Evolutionary conservation across 2,888 invertebrate genomes (phyloP).

Genomic region (Scaptomyza parva): DNA sequence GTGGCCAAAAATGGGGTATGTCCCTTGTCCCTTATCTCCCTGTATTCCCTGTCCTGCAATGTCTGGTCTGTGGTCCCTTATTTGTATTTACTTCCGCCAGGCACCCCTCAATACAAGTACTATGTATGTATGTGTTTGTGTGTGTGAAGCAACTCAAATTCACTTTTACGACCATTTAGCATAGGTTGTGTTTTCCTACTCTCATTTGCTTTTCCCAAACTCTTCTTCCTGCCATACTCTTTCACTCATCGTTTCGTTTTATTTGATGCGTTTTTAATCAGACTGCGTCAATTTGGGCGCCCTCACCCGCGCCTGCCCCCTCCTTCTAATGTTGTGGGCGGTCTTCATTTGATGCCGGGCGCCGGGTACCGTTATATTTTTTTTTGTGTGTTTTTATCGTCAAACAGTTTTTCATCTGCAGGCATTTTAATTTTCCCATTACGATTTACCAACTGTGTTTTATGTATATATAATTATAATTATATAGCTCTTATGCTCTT

Average conservation of each 20-base stretch:
- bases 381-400: neutral
- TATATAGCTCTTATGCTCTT: constrained; percentile 1
- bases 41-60: constrained; percentile 28
- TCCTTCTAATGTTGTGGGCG: constrained; percentile 51
- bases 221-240: neutral
- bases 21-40: constrained; percentile 29
- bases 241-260: constrained; percentile 41
- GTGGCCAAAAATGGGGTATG: constrained; percentile 46
- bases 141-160: constrained; percentile 44
- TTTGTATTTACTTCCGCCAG: constrained; percentile 60
- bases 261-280: constrained; percentile 76
- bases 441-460: constrained; percentile 33
- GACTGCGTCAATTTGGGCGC: constrained; percentile 68
- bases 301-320: constrained; percentile 1
- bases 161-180: constrained; percentile 71
- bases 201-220: constrained; percentile 11
- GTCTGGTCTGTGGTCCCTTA: constrained; percentile 53
- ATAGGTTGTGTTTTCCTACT: constrained; percentile 59
- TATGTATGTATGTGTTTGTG: constrained; percentile 6
- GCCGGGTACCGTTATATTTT: constrained; percentile 8
- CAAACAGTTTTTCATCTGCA: constrained; percentile 27
- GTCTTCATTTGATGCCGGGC: constrained; percentile 45
- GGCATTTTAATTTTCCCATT: constrained; percentile 30
- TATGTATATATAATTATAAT: constrained; percentile 38
- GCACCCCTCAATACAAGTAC: constrained; percentile 49